Evolutionary conservation across 2,113 vertebrate genomes (phyloP), one percentile per base, ranked within the genome.

Genomic region (Tonatia bakeri): DNA sequence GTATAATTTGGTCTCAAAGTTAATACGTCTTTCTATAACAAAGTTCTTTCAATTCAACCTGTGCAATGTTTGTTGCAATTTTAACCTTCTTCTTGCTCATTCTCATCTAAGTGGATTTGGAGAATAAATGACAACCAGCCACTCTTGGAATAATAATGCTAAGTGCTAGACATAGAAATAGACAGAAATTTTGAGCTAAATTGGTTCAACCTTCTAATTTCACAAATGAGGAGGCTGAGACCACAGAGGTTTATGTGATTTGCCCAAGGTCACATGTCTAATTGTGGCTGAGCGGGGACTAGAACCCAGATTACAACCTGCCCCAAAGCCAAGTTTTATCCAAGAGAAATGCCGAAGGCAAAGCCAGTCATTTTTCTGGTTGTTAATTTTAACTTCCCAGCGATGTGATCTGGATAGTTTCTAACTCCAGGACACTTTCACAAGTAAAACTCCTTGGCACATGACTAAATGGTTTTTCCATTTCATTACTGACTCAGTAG

Each of bases 351-450:
- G 75, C 20, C 65, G 59, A 89, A 90, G 40, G 50, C 69, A 97
- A 94, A 97, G 38, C 43, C 43, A 52, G 36, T 83, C 47, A 7
- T 85, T 95, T 96, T 90, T 88, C 81, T 82, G 87, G 83, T 84
- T 79, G 31, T 96, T 94, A 93, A 95, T 95, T 96, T 95, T 93
- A 96, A 97, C 83, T 90, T 91, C 84, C 38, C 43, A 91, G 73
- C 82, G 95, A 87, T 72, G 52, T 38, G 79, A 85, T 94, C 94
- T 97, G 87, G 87, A 75, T 22, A 80, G 70, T 83, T 72, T 94
- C 95, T 93, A 91, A 93, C 65, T 43, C 65, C 38, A 70, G 52
- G 84, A 73, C 15, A 84, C n/a, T 81, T 96, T 92, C 90, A 84
- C 0, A 5, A 61, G 90, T 67, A 81, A 91, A 90, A 91, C 38